Percentiles rank a stretch among this genome's conserved stretches.
phyloP scores from a whole-genome alignment of 2,888 invertebrate genomes.

The Amphipoea oculea region DNA sequence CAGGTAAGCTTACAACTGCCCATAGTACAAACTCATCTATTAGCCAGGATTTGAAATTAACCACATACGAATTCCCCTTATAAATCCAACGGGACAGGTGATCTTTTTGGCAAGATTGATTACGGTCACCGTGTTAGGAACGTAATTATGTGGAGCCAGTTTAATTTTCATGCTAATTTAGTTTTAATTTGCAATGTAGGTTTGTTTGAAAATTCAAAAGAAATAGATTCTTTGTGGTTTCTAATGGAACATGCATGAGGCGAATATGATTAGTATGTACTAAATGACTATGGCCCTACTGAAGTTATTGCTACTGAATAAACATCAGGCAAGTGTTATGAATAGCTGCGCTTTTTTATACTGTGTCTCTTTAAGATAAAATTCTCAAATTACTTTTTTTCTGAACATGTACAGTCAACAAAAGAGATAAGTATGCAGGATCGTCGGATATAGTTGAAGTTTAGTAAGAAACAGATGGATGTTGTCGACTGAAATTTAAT shows the following conservation, averaged over 20 bases:
- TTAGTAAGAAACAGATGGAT: no score
- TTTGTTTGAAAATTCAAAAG: neutral
- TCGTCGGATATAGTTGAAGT: no score
- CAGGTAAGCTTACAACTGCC: constrained; percentile 29
- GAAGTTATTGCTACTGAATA: no score
- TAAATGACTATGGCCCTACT: no score
- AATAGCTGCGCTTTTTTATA: neutral
- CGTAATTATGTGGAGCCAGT: constrained; percentile 46
- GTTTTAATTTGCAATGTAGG: constrained; percentile 37
- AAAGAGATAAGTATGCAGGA: no score
- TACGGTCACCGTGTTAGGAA: constrained; percentile 47
- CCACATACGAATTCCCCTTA: constrained; percentile 60
- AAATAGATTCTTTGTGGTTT: neutral
- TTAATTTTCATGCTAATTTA: constrained; percentile 51
- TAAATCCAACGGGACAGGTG: constrained; percentile 62
- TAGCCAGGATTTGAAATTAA: constrained; percentile 58
- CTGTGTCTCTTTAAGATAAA: neutral
- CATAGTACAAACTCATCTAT: constrained; percentile 47
- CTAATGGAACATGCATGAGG: neutral
- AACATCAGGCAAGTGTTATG: neutral
- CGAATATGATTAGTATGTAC: no score
- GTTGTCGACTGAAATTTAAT: no score
- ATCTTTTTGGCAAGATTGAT: constrained; percentile 61
- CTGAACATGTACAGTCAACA: no score
- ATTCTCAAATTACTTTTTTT: neutral